Percentiles rank a stretch among this genome's conserved stretches.
Evolutionary conservation across 2,888 invertebrate genomes (phyloP).

Genomic region (Fissipunctia ypsillon): DNA sequence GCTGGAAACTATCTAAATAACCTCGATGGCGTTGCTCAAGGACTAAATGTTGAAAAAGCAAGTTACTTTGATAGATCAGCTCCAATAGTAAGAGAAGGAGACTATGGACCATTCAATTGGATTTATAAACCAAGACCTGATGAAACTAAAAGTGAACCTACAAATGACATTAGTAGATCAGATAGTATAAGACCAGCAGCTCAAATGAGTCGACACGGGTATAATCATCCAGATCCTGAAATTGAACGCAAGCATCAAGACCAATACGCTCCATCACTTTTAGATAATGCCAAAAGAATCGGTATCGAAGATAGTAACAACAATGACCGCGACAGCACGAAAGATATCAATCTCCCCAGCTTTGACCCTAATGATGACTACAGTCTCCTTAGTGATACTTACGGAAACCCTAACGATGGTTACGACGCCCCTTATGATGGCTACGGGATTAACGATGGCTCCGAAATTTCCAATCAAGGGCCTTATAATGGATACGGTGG

Average conservation of each 20-base stretch:
- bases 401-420: neutral
- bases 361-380: constrained; percentile 9
- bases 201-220: neutral
- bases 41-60: neutral
- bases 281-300: neutral
- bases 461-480: neutral
- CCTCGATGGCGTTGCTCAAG: neutral
- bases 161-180: neutral
- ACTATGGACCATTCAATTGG: neutral
- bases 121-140: neutral
- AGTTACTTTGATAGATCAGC: constrained; percentile 5
- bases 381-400: constrained; percentile 1
- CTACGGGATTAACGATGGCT: neutral
- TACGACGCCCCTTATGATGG: constrained; percentile 9
- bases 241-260: constrained; percentile 11
- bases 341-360: neutral
- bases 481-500: neutral
- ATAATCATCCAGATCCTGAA: constrained; percentile 4
- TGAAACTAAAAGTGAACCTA: neutral
- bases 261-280: neutral
- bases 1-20: constrained; percentile 6
- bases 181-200: neutral
- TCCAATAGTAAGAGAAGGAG: neutral
- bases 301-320: neutral
- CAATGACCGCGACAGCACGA: neutral